Evolutionary conservation across 2,113 vertebrate genomes (phyloP).

Genomic region (Chamaetylas fuelleborni): DNA sequence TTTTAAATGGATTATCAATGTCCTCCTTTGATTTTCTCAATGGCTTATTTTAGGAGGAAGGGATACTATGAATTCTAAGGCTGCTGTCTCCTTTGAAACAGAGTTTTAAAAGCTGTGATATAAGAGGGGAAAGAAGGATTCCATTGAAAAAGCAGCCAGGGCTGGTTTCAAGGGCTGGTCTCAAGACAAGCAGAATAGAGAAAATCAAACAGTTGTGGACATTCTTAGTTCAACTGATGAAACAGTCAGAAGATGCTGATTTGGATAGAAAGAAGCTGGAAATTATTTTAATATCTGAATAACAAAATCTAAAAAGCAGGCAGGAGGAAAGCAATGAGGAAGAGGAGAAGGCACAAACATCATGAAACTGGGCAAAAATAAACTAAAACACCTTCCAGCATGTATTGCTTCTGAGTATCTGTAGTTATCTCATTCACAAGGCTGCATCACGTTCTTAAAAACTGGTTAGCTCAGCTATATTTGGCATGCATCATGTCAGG

Average conservation of each 20-base stretch:
- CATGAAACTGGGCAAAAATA: not conserved
- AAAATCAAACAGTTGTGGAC: not conserved
- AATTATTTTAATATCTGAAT: not conserved
- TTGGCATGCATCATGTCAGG: not conserved
- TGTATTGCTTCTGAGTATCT: not conserved
- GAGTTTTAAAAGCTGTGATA: not conserved
- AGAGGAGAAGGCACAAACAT: not conserved
- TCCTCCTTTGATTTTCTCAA: slow-evolving; percentile 43
- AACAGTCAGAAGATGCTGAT: not conserved
- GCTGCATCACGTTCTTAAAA: not conserved
- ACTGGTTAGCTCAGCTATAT: not conserved
- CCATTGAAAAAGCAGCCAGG: not conserved
- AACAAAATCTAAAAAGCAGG: not conserved
- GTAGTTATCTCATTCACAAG: not conserved
- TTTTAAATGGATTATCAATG: slow-evolving; percentile 48
- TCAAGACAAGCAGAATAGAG: not conserved
- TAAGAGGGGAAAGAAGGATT: not conserved
- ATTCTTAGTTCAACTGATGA: not conserved
- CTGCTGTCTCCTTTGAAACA: not conserved
- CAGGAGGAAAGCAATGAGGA: not conserved
- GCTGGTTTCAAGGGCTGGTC: not conserved
- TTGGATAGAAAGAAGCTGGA: not conserved
- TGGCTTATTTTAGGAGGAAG: slow-evolving; percentile 1
- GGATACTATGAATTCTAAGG: not conserved
- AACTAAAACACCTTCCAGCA: not conserved